phyloP scores from a whole-genome alignment of 2,797 vertebrate species.

The Tolypeutes matacus region DNA sequence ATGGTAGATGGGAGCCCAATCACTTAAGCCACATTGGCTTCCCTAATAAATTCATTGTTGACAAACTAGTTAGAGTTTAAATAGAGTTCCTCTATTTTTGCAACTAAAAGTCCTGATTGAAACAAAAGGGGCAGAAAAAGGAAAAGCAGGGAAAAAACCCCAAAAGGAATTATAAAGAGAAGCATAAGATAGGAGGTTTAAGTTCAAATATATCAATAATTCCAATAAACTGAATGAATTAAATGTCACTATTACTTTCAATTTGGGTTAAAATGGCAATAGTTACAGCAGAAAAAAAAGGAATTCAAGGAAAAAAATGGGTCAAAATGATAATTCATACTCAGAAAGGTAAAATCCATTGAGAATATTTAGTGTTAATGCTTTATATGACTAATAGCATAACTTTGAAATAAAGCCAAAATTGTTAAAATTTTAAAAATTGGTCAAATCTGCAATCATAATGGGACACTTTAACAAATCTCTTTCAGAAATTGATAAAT shows the following conservation, averaged over 20 bases:
- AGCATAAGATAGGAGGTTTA: not conserved
- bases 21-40: too few species aligned
- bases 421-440: not conserved
- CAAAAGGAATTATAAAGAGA: not conserved
- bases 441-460: not conserved
- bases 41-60: not conserved
- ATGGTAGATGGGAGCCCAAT: too few species aligned
- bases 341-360: not conserved
- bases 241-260: conserved; percentile 44
- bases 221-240: conserved; percentile 14
- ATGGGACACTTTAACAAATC: not conserved
- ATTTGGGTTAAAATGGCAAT: not conserved
- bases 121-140: not conserved
- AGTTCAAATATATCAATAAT: not conserved
- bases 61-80: conserved; percentile 11
- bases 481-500: not conserved
- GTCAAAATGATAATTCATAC: not conserved
- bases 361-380: not conserved
- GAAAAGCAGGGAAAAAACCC: not conserved
- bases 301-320: not conserved
- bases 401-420: not conserved
- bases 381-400: not conserved
- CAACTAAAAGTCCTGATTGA: not conserved
- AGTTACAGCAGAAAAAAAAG: not conserved
- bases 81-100: not conserved